These are phyloP conservation scores for Darevskia nairensis DNA, from an alignment of 2,797 vertebrate genomes.

Conservation along the genomic window DNA sequence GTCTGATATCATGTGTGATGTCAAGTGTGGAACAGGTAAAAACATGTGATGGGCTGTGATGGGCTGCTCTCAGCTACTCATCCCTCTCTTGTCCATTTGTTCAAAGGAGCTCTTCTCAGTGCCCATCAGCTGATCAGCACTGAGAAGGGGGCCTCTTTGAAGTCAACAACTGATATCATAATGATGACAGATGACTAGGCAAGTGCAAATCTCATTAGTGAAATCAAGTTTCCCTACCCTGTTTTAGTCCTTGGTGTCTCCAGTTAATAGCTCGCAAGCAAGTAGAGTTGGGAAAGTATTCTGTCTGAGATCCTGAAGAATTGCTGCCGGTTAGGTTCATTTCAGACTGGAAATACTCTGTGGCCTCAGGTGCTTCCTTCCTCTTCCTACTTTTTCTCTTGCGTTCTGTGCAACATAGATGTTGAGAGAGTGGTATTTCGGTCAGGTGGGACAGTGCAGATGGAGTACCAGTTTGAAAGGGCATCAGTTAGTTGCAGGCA, in stretches of 20 bases:
- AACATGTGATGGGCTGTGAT: too few relatives aligned
- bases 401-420: neutral
- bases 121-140: too few relatives aligned
- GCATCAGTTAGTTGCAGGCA: neutral
- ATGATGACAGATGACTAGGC: neutral
- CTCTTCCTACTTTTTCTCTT: neutral
- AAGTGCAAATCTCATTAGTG: neutral
- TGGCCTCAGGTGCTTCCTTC: neutral
- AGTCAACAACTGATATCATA: too few relatives aligned
- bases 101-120: too few relatives aligned
- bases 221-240: neutral
- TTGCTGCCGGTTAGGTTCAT: neutral
- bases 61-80: too few relatives aligned
- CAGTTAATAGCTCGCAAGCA: neutral
- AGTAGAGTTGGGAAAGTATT: neutral
- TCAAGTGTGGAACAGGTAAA: too few relatives aligned
- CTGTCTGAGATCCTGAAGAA: neutral
- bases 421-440: neutral
- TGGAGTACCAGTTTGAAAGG: neutral
- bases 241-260: neutral
- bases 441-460: neutral
- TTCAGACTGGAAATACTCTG: neutral
- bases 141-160: too few relatives aligned
- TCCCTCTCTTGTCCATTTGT: too few relatives aligned
- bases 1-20: too few relatives aligned